A percentile compares a stretch with the other conserved stretches of the same genome.
Evolutionary conservation across 2,113 vertebrate species (phyloP).

Genomic region (Clinocottus analis): DNA sequence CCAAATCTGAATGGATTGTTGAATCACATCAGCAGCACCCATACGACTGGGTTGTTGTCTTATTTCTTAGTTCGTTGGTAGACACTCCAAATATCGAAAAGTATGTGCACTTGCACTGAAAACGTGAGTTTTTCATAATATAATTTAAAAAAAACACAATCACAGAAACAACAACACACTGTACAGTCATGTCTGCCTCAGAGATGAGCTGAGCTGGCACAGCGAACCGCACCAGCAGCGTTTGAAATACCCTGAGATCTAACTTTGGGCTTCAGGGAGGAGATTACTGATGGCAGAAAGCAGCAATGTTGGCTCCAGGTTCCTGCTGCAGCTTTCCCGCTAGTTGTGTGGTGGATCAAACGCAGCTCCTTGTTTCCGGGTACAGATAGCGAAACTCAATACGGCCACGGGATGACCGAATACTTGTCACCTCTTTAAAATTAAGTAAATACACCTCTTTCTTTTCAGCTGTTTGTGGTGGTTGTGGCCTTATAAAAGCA

Average conservation of each 20-base stretch:
- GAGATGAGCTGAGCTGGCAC: constrained; percentile 17
- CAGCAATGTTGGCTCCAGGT: constrained; percentile 35
- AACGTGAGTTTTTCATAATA: too few relatives aligned
- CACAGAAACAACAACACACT: background rate
- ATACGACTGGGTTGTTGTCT: too few relatives aligned
- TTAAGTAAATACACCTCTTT: constrained; percentile 63
- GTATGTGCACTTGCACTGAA: too few relatives aligned
- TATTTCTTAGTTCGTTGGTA: too few relatives aligned
- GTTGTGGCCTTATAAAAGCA: constrained; percentile 52
- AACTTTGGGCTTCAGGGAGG: constrained; percentile 29
- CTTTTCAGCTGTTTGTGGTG: constrained; percentile 61
- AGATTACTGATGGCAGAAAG: constrained; percentile 49
- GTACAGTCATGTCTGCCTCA: background rate
- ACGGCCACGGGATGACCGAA: constrained; percentile 40
- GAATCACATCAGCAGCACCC: too few relatives aligned
- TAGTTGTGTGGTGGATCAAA: constrained; percentile 26
- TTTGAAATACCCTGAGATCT: constrained; percentile 25
- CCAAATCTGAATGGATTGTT: too few relatives aligned
- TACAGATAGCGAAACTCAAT: constrained; percentile 58
- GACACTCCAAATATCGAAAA: too few relatives aligned
- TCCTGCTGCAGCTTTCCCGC: constrained; percentile 14
- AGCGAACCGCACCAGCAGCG: constrained; percentile 3
- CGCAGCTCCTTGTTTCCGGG: constrained; percentile 51
- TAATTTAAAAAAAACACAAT: background rate
- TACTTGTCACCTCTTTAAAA: constrained; percentile 77